Evolutionary conservation across 2,113 vertebrate species (phyloP), one percentile per base, ranked within the genome.

Genomic region (Boleophthalmus pectinirostris): DNA sequence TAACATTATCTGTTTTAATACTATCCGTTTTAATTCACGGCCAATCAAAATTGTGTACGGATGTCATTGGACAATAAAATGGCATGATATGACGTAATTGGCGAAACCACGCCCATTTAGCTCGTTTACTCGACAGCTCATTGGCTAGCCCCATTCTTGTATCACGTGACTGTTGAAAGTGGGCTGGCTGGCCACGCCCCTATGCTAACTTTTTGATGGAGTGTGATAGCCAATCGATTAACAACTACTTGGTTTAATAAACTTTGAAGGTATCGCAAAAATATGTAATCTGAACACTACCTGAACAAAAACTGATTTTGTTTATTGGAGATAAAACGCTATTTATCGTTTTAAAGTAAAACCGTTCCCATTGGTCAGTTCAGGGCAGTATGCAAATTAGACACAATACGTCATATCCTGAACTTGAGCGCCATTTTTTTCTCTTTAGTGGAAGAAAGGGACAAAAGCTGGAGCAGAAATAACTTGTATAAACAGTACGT

Each of bases 351-450:
- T 54, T 66, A 65, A 33, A 53, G 66, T 21, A 7, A 10, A 61
- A 84, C 0, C 38, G 20, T 69, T 90, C 72, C 81, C 38, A 93
- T 94, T 94, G 93, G 93, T 86, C 85, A 85, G 70, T 73, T 78
- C 69, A 43, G 69, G 51, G 49, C 75, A 25, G 46, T 88, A 94
- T 94, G 92, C 87, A 92, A 93, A 94, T 92, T 5, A 75, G 14
- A 10, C 0, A 1, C 0, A 0, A 6, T 33, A 93, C 92, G 92
- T 94, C 92, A 94, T 81, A 91, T 93, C 93, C 93, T 92, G 87
- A 86, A 92, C 81, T 89, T 88, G 71, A 85, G 89, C 92, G 93
- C 93, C 93, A 94, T 94, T 92, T 90, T 88, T 58, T 90, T 88
- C 87, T 85, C 81, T 75, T 82, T 83, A 83, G 82, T 69, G 82